Conservation (phyloP, 2,113 vertebrate genomes). For the Cebus imitator region DNA sequence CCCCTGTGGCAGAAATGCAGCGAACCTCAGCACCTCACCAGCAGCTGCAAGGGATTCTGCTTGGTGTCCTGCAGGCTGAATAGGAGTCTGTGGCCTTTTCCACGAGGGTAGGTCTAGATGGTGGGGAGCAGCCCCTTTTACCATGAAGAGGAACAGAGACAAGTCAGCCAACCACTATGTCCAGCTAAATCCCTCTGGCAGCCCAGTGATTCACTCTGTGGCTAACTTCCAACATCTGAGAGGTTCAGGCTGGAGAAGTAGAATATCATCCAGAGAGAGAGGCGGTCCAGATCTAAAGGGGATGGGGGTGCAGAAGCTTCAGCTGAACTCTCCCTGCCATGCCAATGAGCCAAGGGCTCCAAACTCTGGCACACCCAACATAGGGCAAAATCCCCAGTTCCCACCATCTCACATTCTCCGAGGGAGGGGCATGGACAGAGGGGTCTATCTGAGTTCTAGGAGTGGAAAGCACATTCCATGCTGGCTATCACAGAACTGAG, state of each 20-base stretch:
- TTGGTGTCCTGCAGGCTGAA: too few species aligned
- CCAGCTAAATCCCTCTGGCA: not conserved
- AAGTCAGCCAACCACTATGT: rapidly evolving
- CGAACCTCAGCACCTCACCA: not conserved
- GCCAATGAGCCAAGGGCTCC: not conserved
- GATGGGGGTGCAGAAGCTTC: not conserved
- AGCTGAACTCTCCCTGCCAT: not conserved
- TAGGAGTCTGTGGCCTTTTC: not conserved
- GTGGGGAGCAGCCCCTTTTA: not conserved
- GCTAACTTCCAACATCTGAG: not conserved
- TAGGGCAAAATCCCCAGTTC: not conserved
- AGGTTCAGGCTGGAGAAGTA: not conserved
- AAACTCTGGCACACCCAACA: not conserved
- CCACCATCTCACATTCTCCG: not conserved
- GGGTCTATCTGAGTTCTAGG: not conserved
- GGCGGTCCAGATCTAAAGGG: not conserved
- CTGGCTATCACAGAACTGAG: not conserved
- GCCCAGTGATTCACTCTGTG: not conserved
- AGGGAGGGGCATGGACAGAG: not conserved
- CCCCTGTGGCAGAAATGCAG: not conserved
- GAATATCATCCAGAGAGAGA: not conserved
- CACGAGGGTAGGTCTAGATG: not conserved
- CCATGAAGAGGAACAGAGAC: not conserved
- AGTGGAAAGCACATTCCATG: not conserved
- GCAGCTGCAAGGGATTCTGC: not conserved